Evolutionary conservation across 2,113 vertebrate genomes (phyloP).

Genomic region (Pygoscelis antarcticus): DNA sequence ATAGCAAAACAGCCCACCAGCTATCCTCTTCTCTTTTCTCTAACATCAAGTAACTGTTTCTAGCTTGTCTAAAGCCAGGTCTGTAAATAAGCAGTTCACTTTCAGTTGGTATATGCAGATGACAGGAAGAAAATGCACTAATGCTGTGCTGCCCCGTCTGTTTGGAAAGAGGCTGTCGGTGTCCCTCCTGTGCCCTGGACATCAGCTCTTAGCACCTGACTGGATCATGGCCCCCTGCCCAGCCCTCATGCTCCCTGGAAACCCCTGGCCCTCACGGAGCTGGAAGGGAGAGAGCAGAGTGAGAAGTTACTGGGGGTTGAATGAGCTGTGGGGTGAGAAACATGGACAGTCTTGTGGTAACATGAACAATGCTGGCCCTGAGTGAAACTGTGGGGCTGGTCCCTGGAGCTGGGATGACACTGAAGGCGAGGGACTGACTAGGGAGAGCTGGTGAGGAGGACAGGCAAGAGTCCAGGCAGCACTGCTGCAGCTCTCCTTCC

Average conservation of each 20-base stretch:
- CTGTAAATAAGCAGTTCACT: neutral
- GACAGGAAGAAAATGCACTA: neutral
- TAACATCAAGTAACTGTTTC: neutral
- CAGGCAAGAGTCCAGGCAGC: neutral
- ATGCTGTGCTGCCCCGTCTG: neutral
- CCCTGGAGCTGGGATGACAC: neutral
- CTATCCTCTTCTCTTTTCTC: neutral
- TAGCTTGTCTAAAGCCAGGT: neutral
- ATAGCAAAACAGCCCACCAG: neutral
- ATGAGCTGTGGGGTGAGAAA: neutral
- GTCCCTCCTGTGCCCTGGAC: neutral
- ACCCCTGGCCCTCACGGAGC: neutral
- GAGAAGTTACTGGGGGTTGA: neutral
- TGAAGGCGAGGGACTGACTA: neutral
- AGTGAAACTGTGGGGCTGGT: neutral
- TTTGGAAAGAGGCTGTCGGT: neutral
- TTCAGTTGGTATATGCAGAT: neutral
- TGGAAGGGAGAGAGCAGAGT: neutral
- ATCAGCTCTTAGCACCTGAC: neutral
- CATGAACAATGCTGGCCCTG: neutral
- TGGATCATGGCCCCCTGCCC: neutral
- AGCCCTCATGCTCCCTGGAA: neutral
- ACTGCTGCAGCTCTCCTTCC: neutral
- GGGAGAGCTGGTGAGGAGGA: neutral
- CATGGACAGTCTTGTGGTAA: neutral